A percentile compares a stretch with the other conserved stretches of the same genome.
Conservation (phyloP, 2,888 invertebrate species). For the Galerucella nymphaeae region DNA sequence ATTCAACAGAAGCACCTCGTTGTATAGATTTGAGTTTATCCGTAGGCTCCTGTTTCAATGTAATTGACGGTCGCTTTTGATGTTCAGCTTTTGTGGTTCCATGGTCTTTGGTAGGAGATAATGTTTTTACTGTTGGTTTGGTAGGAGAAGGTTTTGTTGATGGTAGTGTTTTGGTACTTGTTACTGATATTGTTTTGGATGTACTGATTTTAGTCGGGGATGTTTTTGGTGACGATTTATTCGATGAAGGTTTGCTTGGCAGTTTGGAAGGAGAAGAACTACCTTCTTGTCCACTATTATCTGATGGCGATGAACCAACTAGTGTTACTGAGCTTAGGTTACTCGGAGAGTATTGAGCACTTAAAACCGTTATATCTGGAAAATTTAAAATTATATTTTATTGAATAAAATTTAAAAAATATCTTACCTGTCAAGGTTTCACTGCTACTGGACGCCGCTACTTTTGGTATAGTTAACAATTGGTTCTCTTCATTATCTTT, state of each 20-base stretch:
- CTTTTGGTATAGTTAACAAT: conserved; percentile 77
- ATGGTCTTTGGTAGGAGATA: conserved; percentile 39
- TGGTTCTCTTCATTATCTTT: conserved; percentile 66
- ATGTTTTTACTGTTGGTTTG: conserved; percentile 36
- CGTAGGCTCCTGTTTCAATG: conserved; percentile 36
- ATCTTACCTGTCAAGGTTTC: conserved; percentile 78
- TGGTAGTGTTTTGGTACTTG: conserved; percentile 38
- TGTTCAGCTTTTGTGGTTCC: conserved; percentile 28
- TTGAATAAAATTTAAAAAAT: neutral
- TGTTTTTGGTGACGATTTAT: conserved; percentile 24
- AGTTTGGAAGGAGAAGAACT: conserved; percentile 25
- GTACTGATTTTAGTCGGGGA: conserved; percentile 12
- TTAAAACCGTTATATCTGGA: conserved; percentile 65
- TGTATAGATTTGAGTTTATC: conserved; percentile 43
- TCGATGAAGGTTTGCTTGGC: conserved; percentile 25
- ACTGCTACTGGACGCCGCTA: conserved; percentile 79
- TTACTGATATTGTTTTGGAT: conserved; percentile 19
- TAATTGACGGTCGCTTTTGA: conserved; percentile 42
- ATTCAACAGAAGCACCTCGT: conserved; percentile 47
- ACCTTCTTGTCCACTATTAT: conserved; percentile 54
- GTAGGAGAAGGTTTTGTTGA: conserved; percentile 40
- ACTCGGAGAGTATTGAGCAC: conserved; percentile 78
- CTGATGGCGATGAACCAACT: conserved; percentile 71
- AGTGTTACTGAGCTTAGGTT: conserved; percentile 80
- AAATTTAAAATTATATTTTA: conserved; percentile 15